Evolutionary conservation across 2,888 invertebrate genomes (phyloP).

Genomic region (Tribolium freemani): DNA sequence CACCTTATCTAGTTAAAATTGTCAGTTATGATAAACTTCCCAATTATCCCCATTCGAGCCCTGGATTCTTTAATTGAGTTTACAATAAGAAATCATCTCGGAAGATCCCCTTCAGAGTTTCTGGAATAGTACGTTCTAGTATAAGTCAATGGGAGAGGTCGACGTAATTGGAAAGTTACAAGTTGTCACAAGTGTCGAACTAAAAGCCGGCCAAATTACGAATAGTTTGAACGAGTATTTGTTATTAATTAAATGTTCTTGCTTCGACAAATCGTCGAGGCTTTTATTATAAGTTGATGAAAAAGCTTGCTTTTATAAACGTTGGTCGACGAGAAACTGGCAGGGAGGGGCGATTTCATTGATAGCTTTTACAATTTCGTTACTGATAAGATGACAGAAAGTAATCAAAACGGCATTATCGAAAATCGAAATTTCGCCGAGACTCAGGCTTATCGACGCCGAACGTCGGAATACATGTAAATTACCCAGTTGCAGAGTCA

Average conservation of each 20-base stretch:
- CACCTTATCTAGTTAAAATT: background rate
- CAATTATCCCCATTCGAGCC: background rate
- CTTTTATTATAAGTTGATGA: slow-evolving; percentile 5
- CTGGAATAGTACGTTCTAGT: slow-evolving; percentile 11
- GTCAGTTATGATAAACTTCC: slow-evolving; percentile 1
- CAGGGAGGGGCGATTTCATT: slow-evolving; percentile 6
- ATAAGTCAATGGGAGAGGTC: slow-evolving; percentile 29
- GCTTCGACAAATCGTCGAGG: slow-evolving; percentile 7
- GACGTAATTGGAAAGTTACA: slow-evolving; percentile 37
- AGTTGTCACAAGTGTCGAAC: slow-evolving; percentile 31
- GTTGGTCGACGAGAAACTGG: slow-evolving; percentile 2
- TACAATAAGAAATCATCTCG: slow-evolving; percentile 3
- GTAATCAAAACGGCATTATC: slow-evolving; percentile 30
- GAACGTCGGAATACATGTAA: background rate
- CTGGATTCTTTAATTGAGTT: slow-evolving; percentile 6
- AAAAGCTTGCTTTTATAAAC: slow-evolving; percentile 10
- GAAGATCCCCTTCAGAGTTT: slow-evolving; percentile 17
- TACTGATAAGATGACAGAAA: slow-evolving; percentile 21
- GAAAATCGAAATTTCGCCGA: slow-evolving; percentile 11
- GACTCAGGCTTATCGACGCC: background rate
- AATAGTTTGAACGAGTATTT: slow-evolving; percentile 24
- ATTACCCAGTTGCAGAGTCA: background rate
- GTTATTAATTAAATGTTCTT: slow-evolving; percentile 33
- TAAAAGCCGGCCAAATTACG: slow-evolving; percentile 28
- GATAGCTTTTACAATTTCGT: slow-evolving; percentile 18